Evolutionary conservation across 1,140 invertebrate genomes (phyloP), one percentile per base, ranked within the genome.

Genomic region (Planococcus citri): DNA sequence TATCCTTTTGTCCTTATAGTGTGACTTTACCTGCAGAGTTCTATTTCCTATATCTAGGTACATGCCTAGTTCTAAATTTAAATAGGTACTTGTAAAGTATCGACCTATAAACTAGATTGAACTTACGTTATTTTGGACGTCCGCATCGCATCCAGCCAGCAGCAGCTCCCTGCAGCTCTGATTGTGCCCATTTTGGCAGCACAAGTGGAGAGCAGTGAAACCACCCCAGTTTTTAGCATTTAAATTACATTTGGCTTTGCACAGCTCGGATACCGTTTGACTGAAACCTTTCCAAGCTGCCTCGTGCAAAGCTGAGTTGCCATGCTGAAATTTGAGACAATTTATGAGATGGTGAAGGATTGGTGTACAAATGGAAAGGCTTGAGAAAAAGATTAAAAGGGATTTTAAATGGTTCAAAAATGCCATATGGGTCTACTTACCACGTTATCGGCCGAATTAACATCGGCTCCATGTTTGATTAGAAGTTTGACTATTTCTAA

Each of bases 171-270:
- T 79, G 72, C 91, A 92, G 72, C 90, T 92, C 81, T 98, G 93
- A 80, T 97, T 97, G 79, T 97, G 95, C 0, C 95, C 94, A 77
- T 95, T 95, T 82, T 97, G 94, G 75, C 92, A 94, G 60, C 91
- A 90, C 68, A 97, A 83, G 80, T 98, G 95, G 1, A 98, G 83
- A n/a, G 94, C 85, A 12, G 92, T 89, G 78, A 96, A 95, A 20
- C 94, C 94, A 68, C 89, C 90, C 73, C 88, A 83, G 80, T 98
- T 97, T 75, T 86, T 84, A 22, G 86, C 81, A 74, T 88, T 84
- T 70, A 92, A 79, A 69, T 89, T 85, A 1, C 87, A 86, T 57
- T 86, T 83, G 60, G 87, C 78, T 73, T 85, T 82, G 57, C 86
- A 83, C 41, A 97, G 82, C 20, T 89, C 78, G 72, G 90, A 85